Evolutionary conservation across 2,888 invertebrate genomes (phyloP), one percentile per base, ranked within the genome.

Genomic region (Aricia artaxerxes): DNA sequence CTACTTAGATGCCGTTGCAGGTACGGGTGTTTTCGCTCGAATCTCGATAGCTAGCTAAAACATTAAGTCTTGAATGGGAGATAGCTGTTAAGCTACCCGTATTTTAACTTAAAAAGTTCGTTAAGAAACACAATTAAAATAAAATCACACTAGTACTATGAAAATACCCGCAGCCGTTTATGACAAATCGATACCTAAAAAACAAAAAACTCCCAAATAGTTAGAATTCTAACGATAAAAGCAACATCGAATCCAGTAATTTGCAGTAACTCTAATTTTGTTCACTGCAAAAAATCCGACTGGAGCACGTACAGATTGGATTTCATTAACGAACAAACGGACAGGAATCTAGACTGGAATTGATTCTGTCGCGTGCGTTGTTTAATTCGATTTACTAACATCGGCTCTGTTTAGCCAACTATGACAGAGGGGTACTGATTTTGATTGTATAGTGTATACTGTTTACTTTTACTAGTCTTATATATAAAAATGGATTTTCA

Each of bases 311-410:
- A 53, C 75, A 57, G 57, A 73, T 78, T 86, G 81, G 83, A 81
- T 75, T 75, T 53, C 75, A 75, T 75, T 75, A 75, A 24, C 16
- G 49, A 84, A 83, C 88, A 90, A 90, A 91, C 90, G 88, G 89
- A 89, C 88, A 87, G 87, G 83, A 84, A 86, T 86, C 84, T 84
- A 84, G 83, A 84, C 84, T 82, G 84, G 84, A 85, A 87, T 87
- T 87, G 87, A 87, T 87, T 88, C 87, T 85, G 49, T 35, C 64
- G 78, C 73, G n/a, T 73, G 40, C 73, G n/a, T 73, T 73, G 73
- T 73, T 40, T 73, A 73, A 73, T 73, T 73, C 40, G 40, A 73
- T 73, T 73, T 64, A 31, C 31, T 11, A 31, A 24, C 73, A 44
- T 44, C 73, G n/a, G 24, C 73, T 24, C n/a, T n/a, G 61, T 24